Conservation (phyloP, 1,140 invertebrate genomes). For the Drosophila serrata region DNA sequence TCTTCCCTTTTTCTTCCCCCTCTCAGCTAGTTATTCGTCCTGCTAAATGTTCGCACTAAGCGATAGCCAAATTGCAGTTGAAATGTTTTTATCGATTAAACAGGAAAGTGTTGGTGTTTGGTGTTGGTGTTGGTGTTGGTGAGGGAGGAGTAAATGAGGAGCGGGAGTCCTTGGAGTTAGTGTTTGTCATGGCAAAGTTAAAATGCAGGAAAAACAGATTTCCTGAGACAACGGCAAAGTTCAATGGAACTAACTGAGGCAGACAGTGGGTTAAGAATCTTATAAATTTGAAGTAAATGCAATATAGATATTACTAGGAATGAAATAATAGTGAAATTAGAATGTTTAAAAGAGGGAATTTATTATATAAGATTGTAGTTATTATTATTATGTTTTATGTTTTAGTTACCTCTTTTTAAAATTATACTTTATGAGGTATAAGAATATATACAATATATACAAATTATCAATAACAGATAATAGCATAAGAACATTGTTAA, state of each 20-base stretch:
- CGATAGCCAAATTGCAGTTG: slow-evolving; percentile 76
- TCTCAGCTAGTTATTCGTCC: slow-evolving; percentile 58
- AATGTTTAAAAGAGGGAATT: too few species aligned
- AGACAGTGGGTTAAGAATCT: slow-evolving; percentile 6
- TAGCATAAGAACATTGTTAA: too few species aligned
- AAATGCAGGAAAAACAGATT: slow-evolving; percentile 51
- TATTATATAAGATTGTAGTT: too few species aligned
- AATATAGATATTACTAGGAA: too few species aligned
- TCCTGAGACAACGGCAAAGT: slow-evolving; percentile 42
- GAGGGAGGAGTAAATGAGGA: neutral
- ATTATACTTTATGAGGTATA: too few species aligned
- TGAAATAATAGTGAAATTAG: too few species aligned
- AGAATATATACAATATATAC: too few species aligned
- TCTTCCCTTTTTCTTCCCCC: slow-evolving; percentile 16
- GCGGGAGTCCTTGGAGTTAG: slow-evolving; percentile 4
- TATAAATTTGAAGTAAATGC: too few species aligned
- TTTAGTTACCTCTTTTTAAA: too few species aligned
- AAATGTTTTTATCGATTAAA: slow-evolving; percentile 80
- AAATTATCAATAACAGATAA: too few species aligned
- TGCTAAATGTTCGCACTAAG: slow-evolving; percentile 66
- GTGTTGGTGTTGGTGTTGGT: too few species aligned
- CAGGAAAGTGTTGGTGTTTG: slow-evolving; percentile 44
- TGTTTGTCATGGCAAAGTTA: slow-evolving; percentile 45
- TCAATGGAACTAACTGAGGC: slow-evolving; percentile 13
- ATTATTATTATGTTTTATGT: too few species aligned